These are phyloP conservation scores for Bradypus variegatus DNA, from an alignment of 2,797 vertebrate genomes.

Conservation along the genomic window DNA sequence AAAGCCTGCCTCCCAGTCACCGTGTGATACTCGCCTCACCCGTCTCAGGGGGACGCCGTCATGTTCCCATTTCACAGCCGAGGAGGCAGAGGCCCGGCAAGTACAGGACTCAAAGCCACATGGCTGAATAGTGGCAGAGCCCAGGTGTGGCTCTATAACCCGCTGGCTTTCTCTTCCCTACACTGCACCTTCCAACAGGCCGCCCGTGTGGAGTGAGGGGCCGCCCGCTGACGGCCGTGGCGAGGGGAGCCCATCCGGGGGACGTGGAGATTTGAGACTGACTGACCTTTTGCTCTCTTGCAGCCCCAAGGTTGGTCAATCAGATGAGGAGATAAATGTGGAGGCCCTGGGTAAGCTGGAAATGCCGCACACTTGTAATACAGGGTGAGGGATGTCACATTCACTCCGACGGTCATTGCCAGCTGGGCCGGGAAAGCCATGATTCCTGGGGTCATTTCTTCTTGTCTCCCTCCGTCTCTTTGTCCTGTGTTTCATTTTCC, in stretches of 20 bases:
- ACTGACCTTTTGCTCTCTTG: background rate
- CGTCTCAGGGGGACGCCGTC: fast-evolving
- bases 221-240: background rate
- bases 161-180: background rate
- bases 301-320: background rate
- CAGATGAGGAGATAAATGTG: fast-evolving
- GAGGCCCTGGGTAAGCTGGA: background rate
- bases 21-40: fast-evolving
- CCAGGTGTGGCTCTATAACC: background rate
- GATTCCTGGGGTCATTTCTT: too few relatives aligned
- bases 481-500: background rate
- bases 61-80: background rate
- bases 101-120: background rate
- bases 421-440: background rate
- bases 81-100: background rate
- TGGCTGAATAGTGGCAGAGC: background rate
- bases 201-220: too few relatives aligned
- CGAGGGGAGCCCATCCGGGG: background rate
- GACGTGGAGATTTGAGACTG: background rate
- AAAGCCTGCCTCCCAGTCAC: background rate
- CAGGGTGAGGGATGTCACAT: fast-evolving
- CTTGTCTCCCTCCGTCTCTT: background rate
- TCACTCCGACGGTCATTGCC: too few relatives aligned
- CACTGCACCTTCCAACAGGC: background rate
- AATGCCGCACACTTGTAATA: fast-evolving